Evolutionary conservation across 2,888 invertebrate genomes (phyloP), one percentile per base, ranked within the genome.

Genomic region (Dynastes tityus): DNA sequence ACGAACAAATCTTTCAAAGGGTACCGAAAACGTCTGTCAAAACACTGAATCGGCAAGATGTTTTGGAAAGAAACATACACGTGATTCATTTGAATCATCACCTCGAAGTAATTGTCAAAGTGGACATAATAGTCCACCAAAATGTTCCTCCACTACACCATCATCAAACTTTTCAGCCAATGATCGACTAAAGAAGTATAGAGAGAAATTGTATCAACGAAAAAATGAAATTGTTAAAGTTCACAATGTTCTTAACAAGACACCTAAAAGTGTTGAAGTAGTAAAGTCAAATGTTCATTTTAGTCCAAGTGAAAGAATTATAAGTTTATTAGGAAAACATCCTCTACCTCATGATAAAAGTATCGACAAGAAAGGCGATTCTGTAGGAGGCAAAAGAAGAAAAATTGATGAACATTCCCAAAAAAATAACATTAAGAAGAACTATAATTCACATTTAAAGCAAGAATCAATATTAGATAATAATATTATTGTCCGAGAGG

Each of bases 111-210:
- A 8, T 8, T 8, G 45, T 11, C 45, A 45, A 45, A 45, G 11
- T 45, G 22, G 6, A 11, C 55, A 13, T 6, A 3, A 5, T 0
- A 13, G 3, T 22, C 4, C n/a, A 11, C n/a, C 55, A 16, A 55
- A 55, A 16, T 55, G 5, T n/a, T 55, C n/a, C 3, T 70, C 32
- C 51, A 5, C 45, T 22, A 27, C 22, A 9, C 49, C 37, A n/a
- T 55, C 64, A 22, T n/a, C 64, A 22, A 53, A 29, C 32, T 80
- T 80, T 80, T 78, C 81, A 32, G 83, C 82, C 16, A 78, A 81
- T 55, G 77, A 79, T n/a, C 75, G 83, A 3, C 58, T 83, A 55
- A 77, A 80, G 65, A 77, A 73, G 9, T 71, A 82, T 29, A 77
- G 81, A 70, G 45, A 64, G 5, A 27, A 40, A 27, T 58, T 79